Evolutionary conservation across 2,888 invertebrate species (phyloP).

Genomic region (Torymus aiolomorphi): DNA sequence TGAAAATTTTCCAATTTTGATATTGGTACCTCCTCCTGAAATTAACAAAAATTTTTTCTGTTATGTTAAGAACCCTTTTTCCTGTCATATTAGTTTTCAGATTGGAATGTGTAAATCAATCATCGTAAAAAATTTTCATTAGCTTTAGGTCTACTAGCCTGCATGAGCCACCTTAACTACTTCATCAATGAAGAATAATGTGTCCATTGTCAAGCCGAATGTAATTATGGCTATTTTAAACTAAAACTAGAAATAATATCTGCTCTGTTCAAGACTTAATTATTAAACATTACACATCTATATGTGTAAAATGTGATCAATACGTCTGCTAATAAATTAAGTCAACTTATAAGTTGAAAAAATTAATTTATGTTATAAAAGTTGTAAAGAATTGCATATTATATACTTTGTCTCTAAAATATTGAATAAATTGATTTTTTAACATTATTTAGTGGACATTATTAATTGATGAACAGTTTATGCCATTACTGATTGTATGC

Average conservation of each 20-base stretch:
- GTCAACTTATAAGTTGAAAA: not conserved
- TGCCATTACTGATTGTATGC: slow-evolving; percentile 30
- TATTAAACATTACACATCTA: slow-evolving; percentile 28
- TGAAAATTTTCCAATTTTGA: too few relatives aligned
- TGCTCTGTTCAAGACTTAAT: slow-evolving; percentile 38
- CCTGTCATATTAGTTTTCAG: too few relatives aligned
- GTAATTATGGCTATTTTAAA: slow-evolving; percentile 44
- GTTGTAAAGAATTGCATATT: slow-evolving; percentile 6
- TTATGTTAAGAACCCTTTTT: too few relatives aligned
- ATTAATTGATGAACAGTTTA: not conserved
- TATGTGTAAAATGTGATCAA: slow-evolving; percentile 36
- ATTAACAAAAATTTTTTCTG: too few relatives aligned
- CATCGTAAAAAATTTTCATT: too few relatives aligned
- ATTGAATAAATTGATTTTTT: slow-evolving; percentile 18
- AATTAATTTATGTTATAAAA: slow-evolving; percentile 19
- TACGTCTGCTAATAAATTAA: slow-evolving; percentile 27
- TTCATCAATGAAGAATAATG: slow-evolving; percentile 46
- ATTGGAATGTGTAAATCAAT: too few relatives aligned
- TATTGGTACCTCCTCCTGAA: too few relatives aligned
- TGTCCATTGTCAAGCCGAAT: slow-evolving; percentile 42
- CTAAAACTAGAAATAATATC: slow-evolving; percentile 20
- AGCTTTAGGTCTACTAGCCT: too few relatives aligned
- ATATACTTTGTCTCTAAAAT: not conserved
- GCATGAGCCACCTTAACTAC: too few relatives aligned
- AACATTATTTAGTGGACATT: slow-evolving; percentile 22